Conservation (phyloP, 2,888 invertebrate genomes). For the Camptogramma bilineatum region DNA sequence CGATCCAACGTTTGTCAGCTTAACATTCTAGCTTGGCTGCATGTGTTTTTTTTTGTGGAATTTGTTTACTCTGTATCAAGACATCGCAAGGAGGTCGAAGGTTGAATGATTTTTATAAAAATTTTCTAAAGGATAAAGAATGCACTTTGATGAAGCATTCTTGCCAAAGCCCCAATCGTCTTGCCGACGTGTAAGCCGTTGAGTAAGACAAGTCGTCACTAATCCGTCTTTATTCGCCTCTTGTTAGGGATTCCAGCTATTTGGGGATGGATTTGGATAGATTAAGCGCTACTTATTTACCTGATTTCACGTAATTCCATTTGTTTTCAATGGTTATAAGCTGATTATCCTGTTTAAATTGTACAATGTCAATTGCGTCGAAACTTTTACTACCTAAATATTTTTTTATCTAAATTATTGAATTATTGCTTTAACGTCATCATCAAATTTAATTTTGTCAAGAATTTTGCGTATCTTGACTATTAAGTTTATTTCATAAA, state of each 20-base stretch:
- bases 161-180: conserved; percentile 36
- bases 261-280: conserved; percentile 66
- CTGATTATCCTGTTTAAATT: conserved; percentile 27
- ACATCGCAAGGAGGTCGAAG: too few species aligned
- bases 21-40: background rate
- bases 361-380: conserved; percentile 6
- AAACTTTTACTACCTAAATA: too few species aligned
- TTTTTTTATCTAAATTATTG: too few species aligned
- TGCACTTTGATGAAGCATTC: background rate
- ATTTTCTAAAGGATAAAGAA: background rate
- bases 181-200: conserved; percentile 61
- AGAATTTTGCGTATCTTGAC: too few species aligned
- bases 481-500: too few species aligned
- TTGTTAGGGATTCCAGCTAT: conserved; percentile 59
- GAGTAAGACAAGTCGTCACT: conserved; percentile 71
- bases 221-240: conserved; percentile 67
- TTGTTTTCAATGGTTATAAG: conserved; percentile 24
- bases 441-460: too few species aligned
- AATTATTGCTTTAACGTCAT: too few species aligned
- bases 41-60: background rate
- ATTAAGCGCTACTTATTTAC: conserved; percentile 62
- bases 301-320: conserved; percentile 41
- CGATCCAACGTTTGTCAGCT: too few species aligned
- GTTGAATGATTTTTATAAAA: background rate
- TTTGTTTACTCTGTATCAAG: too few species aligned